Evolutionary conservation across 2,888 invertebrate genomes (phyloP), one percentile per base, ranked within the genome.

Genomic region (Cyrtodaria siliqua): DNA sequence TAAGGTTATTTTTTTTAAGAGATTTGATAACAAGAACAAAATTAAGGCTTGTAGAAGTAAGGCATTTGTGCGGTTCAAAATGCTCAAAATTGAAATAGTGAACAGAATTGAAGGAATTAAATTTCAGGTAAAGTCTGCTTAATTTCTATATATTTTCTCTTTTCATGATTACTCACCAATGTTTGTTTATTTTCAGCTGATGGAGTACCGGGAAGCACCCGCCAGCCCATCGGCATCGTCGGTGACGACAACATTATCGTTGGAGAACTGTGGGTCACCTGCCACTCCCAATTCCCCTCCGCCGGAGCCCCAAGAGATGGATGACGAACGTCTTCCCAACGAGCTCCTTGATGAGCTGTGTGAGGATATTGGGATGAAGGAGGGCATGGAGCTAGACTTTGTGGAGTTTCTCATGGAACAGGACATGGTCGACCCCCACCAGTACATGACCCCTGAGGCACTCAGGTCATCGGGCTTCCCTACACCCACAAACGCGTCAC

Each of bases 301-400:
- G 1, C 80, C 84, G 8, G 82, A 83, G 14, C 75, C 77, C 18
- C 82, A 83, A 44, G 86, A 85, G 56, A 84, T 87, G 74, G 87
- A 87, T 60, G 86, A 89, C 50, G 90, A 91, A 60, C 77, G 90
- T 12, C 83, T 91, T 16, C 90, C 89, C 2, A 91, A 91, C 66
- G 91, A 91, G 79, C 87, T 91, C 38, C 81, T 91, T 53, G 91
- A 92, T 64, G 92, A 92, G 84, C 92, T 92, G 57, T 92, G 91
- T 82, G 89, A 90, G 77, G 92, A 92, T 74, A 92, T 92, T 60
- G 92, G 92, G 2, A 91, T 92, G 86, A 91, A 92, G 78, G 92
- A 92, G 73, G 90, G 91, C 18, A 92, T 92, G 87, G 92, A 92
- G 70, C 80, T 92, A 55, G 92, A 92, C 81, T 89, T 92, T 80